Evolutionary conservation across 2,888 invertebrate genomes (phyloP).

Genomic region (Pseudococcus jackbeardsleyi): DNA sequence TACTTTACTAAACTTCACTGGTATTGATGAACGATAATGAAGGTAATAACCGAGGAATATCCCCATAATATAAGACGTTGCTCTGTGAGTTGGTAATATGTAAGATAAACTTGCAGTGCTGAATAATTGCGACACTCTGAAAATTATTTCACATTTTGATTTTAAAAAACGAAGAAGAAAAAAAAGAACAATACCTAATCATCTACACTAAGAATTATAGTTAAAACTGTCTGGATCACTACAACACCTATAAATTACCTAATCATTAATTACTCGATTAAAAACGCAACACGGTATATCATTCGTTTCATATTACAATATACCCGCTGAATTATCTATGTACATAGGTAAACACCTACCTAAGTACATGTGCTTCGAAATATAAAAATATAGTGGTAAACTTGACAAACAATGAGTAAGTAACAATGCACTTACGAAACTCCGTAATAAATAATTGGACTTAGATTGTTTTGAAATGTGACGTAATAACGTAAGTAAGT

Average conservation of each 20-base stretch:
- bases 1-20: constrained; percentile 71
- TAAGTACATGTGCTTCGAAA: neutral
- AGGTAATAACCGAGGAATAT: constrained; percentile 74
- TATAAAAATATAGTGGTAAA: neutral
- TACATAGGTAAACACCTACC: neutral
- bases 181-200: neutral
- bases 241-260: neutral
- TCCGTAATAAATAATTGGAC: constrained; percentile 74
- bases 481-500: constrained; percentile 72
- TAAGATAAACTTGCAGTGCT: constrained; percentile 69
- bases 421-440: constrained; percentile 72
- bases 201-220: neutral
- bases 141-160: neutral
- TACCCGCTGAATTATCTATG: neutral
- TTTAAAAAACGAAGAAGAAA: neutral
- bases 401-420: constrained; percentile 7
- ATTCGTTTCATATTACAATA: neutral
- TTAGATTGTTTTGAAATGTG: constrained; percentile 72
- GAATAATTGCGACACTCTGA: constrained; percentile 67
- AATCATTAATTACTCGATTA: neutral
- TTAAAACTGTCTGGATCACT: neutral
- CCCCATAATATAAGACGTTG: constrained; percentile 74
- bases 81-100: constrained; percentile 74
- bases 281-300: neutral
- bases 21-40: constrained; percentile 69